These are phyloP conservation scores for Conger conger DNA, from an alignment of 2,113 vertebrate genomes.

Conservation along the genomic window DNA sequence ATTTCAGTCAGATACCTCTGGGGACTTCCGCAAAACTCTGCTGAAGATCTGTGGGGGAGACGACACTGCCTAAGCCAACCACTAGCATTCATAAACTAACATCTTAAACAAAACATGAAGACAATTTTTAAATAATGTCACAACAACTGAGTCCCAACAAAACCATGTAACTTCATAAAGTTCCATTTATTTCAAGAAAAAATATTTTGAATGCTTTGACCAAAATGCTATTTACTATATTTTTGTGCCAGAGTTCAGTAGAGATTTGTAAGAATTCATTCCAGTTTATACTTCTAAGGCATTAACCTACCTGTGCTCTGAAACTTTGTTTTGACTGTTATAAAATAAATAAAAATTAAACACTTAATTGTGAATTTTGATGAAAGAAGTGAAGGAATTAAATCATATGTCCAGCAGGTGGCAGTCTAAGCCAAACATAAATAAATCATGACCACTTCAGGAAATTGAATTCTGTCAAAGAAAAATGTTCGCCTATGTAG, in stretches of 20 bases:
- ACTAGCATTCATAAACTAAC: neutral
- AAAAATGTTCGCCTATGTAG: neutral
- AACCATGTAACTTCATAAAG: neutral
- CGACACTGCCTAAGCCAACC: conserved; percentile 28
- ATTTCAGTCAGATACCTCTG: conserved; percentile 48
- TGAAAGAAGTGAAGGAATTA: neutral
- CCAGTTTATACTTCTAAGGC: neutral
- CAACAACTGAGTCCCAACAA: neutral
- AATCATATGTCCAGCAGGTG: conserved; percentile 15
- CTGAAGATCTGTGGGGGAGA: conserved; percentile 50
- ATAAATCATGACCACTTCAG: neutral
- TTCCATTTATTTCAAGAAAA: neutral
- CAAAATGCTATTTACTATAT: neutral
- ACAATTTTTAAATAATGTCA: neutral
- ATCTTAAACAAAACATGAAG: neutral
- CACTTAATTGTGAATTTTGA: neutral
- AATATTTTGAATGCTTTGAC: no score
- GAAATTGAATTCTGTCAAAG: neutral
- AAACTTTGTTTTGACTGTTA: neutral
- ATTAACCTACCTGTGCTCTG: neutral
- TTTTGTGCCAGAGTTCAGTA: neutral
- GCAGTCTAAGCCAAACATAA: conserved; percentile 7
- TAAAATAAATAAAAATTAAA: neutral
- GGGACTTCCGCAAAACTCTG: conserved; percentile 25
- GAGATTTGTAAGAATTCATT: neutral